phyloP scores from a whole-genome alignment of 2,888 invertebrate genomes.

The Muscina levida region DNA sequence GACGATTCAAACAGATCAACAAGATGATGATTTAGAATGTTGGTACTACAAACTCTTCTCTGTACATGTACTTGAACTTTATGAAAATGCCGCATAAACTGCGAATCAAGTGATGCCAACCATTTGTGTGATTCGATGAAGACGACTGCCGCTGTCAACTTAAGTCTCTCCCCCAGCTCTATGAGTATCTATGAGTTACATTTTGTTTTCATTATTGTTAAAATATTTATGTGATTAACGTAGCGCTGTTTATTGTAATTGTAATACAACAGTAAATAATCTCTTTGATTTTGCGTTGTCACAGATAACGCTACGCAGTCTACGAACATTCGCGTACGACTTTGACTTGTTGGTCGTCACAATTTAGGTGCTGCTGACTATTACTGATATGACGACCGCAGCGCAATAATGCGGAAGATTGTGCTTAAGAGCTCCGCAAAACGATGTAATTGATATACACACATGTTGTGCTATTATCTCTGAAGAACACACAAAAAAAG shows the following conservation, averaged over 20 bases:
- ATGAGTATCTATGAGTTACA: not conserved
- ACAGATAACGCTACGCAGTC: slow-evolving; percentile 3
- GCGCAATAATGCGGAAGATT: slow-evolving; percentile 38
- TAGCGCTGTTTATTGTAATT: slow-evolving; percentile 37
- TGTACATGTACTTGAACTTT: slow-evolving; percentile 47
- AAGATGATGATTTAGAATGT: no score
- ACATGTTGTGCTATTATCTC: not conserved
- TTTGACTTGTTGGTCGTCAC: not conserved
- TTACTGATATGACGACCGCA: not conserved
- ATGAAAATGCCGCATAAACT: slow-evolving; percentile 12
- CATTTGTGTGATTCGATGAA: slow-evolving; percentile 21
- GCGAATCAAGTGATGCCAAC: slow-evolving; percentile 42
- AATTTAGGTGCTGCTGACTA: not conserved
- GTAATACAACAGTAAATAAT: slow-evolving; percentile 18
- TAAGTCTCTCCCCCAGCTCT: not conserved
- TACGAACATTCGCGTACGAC: not conserved
- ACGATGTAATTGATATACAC: slow-evolving; percentile 10
- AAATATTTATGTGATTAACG: not conserved
- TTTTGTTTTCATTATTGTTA: no score
- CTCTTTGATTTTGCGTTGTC: slow-evolving; percentile 2
- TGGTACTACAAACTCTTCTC: no score
- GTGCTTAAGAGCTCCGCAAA: not conserved
- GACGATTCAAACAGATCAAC: no score
- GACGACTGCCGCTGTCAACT: not conserved
- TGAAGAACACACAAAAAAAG: slow-evolving; percentile 12